A percentile compares a stretch with the other conserved stretches of the same genome.
phyloP scores from a whole-genome alignment of 2,797 vertebrate genomes.

The Anabacerthia variegaticeps region DNA sequence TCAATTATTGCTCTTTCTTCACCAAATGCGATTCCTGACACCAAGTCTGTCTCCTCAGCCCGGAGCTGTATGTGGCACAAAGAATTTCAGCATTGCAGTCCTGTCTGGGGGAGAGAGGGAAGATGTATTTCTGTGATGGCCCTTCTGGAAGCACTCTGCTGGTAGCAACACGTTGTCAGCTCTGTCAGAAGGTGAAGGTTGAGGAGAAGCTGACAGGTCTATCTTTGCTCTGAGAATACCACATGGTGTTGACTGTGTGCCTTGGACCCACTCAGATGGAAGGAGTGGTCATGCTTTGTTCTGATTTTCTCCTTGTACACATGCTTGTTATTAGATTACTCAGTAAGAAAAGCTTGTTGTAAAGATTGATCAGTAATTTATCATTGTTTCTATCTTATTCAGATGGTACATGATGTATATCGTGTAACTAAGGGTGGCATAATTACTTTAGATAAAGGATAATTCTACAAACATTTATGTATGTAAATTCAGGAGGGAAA shows the following conservation, averaged over 20 bases:
- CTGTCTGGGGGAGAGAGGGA: not conserved
- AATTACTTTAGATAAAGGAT: conserved; percentile 2
- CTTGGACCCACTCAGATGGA: not conserved
- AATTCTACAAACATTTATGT: not conserved
- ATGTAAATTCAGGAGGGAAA: not conserved
- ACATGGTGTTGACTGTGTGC: not conserved
- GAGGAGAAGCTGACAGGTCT: not conserved
- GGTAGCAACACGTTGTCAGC: not conserved
- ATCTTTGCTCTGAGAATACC: not conserved
- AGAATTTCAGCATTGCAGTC: not conserved
- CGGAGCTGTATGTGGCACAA: not conserved
- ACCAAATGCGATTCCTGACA: not conserved
- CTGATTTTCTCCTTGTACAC: not conserved
- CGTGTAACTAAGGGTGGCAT: not conserved
- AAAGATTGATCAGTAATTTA: not conserved
- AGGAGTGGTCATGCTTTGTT: not conserved
- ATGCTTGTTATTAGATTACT: not conserved
- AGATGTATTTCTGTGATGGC: accelerated
- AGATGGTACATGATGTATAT: not conserved
- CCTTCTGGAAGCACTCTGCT: not conserved
- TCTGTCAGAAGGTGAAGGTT: not conserved
- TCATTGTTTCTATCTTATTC: not conserved
- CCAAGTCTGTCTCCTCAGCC: not conserved
- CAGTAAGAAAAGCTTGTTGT: not conserved
- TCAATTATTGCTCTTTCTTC: not conserved